Percentiles rank a stretch among this genome's conserved stretches.
These are phyloP conservation scores for Stegana nigrithorax DNA, from an alignment of 2,888 invertebrate species.

Conservation along the genomic window DNA sequence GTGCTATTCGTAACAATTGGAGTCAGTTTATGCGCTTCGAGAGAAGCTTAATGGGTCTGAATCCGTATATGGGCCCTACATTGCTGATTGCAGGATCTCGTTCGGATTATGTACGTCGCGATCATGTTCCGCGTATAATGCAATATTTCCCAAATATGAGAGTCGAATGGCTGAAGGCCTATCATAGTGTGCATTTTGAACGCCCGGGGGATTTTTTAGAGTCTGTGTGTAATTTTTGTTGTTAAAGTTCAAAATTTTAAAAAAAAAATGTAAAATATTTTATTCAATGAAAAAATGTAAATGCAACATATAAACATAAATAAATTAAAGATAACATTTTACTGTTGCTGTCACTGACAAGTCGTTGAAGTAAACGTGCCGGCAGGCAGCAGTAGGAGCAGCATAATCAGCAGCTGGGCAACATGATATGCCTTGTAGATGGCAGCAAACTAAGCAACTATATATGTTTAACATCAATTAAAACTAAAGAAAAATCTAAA, in stretches of 20 bases:
- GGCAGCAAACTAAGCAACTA: constrained; percentile 5
- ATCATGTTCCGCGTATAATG: not conserved
- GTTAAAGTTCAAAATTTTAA: no score
- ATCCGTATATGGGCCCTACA: constrained; percentile 15
- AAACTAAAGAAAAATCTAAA: constrained; percentile 3
- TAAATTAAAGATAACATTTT: not conserved
- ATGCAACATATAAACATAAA: constrained; percentile 3
- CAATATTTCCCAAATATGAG: not conserved
- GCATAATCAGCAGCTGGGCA: not conserved
- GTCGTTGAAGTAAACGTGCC: not conserved
- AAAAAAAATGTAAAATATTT: not conserved
- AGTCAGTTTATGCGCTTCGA: not conserved
- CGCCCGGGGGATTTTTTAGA: not conserved
- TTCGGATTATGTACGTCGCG: not conserved
- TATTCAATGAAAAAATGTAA: constrained; percentile 1
- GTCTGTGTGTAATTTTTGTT: not conserved
- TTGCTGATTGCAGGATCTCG: constrained; percentile 3
- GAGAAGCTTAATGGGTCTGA: not conserved
- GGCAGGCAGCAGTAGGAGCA: not conserved
- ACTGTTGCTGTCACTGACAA: constrained; percentile 2
- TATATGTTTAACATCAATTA: constrained; percentile 16
- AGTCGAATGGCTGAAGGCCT: not conserved
- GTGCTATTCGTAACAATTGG: constrained; percentile 10
- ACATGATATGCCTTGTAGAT: constrained; percentile 14
- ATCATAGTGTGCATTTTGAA: not conserved